Conservation (phyloP, 2,888 invertebrate genomes). For the Deilephila porcellus region DNA sequence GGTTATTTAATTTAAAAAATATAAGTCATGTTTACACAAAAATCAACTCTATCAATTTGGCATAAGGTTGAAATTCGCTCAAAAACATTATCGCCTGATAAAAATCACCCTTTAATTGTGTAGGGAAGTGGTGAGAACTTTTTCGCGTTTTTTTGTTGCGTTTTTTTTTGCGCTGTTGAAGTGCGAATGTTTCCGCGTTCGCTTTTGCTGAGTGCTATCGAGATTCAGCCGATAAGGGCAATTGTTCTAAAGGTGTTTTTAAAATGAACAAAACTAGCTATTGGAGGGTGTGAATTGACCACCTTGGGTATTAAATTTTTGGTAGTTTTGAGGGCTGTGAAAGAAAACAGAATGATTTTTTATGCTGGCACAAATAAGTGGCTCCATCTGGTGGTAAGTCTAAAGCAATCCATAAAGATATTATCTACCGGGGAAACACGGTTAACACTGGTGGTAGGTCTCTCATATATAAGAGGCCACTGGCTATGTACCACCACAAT, state of each 20-base stretch:
- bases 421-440: too few species aligned
- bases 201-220: constrained; percentile 8
- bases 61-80: background rate
- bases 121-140: constrained; percentile 12
- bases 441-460: too few species aligned
- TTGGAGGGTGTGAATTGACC: background rate
- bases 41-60: background rate
- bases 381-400: too few species aligned
- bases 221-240: constrained; percentile 25
- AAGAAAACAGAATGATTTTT: background rate
- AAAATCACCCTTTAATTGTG: background rate
- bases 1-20: constrained; percentile 9
- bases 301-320: background rate
- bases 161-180: constrained; percentile 9
- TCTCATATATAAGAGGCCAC: too few species aligned
- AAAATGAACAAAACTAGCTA: constrained; percentile 16
- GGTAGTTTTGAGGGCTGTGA: background rate
- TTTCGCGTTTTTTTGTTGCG: background rate
- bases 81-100: background rate
- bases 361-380: too few species aligned
- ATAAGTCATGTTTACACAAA: too few species aligned
- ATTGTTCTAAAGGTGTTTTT: constrained; percentile 26
- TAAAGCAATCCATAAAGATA: too few species aligned
- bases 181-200: constrained; percentile 29
- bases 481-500: too few species aligned